Percentiles rank a stretch among this genome's conserved stretches.
These are phyloP conservation scores for Phytoseiulus persimilis DNA, from an alignment of 2,888 invertebrate species.

Conservation along the genomic window DNA sequence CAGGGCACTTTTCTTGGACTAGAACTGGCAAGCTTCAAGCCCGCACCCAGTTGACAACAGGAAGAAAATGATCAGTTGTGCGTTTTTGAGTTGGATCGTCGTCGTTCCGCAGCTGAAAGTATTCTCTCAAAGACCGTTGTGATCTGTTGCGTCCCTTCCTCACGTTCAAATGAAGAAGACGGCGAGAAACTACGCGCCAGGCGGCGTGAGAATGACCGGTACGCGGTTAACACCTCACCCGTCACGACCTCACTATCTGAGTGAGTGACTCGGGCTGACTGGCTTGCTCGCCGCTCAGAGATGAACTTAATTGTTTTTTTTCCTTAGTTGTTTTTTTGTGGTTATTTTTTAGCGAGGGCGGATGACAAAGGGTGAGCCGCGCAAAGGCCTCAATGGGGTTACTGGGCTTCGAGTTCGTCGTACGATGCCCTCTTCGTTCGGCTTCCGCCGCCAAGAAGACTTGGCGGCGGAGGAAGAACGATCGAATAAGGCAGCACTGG, in stretches of 20 bases:
- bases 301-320: neutral
- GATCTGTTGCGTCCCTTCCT: neutral
- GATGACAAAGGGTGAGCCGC: neutral
- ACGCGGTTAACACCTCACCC: neutral
- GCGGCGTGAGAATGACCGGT: slow-evolving; percentile 5
- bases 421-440: neutral
- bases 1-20: too few species aligned
- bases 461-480: neutral
- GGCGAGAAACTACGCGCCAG: neutral
- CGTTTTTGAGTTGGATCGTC: too few species aligned
- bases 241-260: neutral
- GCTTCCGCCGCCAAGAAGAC: neutral
- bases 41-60: too few species aligned
- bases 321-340: neutral
- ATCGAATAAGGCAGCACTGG: neutral
- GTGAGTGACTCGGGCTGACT: neutral
- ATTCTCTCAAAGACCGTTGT: neutral
- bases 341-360: neutral
- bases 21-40: too few species aligned
- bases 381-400: neutral
- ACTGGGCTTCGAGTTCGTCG: neutral
- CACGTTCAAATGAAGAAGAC: neutral
- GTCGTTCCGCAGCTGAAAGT: too few species aligned
- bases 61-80: too few species aligned
- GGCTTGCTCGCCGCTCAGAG: neutral